Conservation (phyloP, 2,797 vertebrate genomes). For the Avahi laniger region DNA sequence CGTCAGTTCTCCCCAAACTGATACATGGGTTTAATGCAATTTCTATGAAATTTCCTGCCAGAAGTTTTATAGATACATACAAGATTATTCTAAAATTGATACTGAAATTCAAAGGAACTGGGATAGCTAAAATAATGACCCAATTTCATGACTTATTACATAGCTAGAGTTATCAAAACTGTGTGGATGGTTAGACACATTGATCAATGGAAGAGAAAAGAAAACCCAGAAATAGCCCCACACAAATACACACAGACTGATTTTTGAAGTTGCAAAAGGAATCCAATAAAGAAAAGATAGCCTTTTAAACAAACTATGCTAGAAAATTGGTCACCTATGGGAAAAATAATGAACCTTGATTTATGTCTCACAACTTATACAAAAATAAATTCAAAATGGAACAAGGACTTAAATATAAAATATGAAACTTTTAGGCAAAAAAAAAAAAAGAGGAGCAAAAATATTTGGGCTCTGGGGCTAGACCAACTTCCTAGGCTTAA, state of each 20-base stretch:
- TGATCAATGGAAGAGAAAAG: background rate
- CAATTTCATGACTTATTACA: background rate
- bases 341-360: constrained; percentile 10
- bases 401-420: background rate
- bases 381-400: constrained; percentile 32
- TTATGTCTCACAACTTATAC: background rate
- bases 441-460: background rate
- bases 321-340: background rate
- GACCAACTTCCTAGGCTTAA: background rate
- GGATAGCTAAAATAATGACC: background rate
- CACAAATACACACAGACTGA: background rate
- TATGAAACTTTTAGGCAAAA: background rate
- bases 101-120: constrained; percentile 9
- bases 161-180: background rate
- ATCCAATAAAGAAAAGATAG: background rate
- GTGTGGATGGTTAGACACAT: background rate
- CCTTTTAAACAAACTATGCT: background rate
- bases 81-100: constrained; percentile 4
- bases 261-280: background rate
- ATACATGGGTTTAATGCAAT: background rate
- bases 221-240: background rate
- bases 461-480: background rate
- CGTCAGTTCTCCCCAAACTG: background rate
- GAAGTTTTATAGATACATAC: background rate
- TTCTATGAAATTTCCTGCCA: background rate